These are phyloP conservation scores for Microplitis deprimator DNA, from an alignment of 2,888 invertebrate species.

Conservation along the genomic window DNA sequence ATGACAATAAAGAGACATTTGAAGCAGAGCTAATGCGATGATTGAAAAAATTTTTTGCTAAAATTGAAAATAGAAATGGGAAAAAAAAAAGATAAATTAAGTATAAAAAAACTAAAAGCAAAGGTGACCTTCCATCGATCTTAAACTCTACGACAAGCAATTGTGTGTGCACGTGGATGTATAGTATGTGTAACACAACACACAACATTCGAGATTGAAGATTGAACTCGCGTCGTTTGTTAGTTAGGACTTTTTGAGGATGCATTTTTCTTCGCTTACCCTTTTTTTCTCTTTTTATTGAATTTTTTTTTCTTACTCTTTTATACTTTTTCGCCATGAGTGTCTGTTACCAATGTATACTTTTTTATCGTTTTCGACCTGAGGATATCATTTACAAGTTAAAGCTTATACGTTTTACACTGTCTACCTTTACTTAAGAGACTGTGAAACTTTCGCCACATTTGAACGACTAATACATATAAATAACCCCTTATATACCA, in stretches of 20 bases:
- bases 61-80: no score
- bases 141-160: background rate
- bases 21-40: background rate
- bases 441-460: conserved; percentile 11
- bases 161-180: conserved; percentile 11
- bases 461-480: conserved; percentile 7
- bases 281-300: conserved; percentile 25
- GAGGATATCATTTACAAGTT: conserved; percentile 51
- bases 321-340: conserved; percentile 24
- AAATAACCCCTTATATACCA: conserved; percentile 6
- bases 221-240: conserved; percentile 53
- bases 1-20: no score
- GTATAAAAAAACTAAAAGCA: background rate
- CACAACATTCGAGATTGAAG: conserved; percentile 49
- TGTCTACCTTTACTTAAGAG: conserved; percentile 9
- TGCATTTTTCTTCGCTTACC: conserved; percentile 38
- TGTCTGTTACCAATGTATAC: conserved; percentile 13
- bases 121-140: background rate
- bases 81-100: background rate
- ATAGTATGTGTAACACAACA: conserved; percentile 35
- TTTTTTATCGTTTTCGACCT: conserved; percentile 33
- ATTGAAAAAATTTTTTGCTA: background rate
- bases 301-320: conserved; percentile 24
- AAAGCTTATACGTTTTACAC: conserved; percentile 45
- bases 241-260: conserved; percentile 49